Evolutionary conservation across 1,140 invertebrate species (phyloP).

Genomic region (Ephestia elutella): DNA sequence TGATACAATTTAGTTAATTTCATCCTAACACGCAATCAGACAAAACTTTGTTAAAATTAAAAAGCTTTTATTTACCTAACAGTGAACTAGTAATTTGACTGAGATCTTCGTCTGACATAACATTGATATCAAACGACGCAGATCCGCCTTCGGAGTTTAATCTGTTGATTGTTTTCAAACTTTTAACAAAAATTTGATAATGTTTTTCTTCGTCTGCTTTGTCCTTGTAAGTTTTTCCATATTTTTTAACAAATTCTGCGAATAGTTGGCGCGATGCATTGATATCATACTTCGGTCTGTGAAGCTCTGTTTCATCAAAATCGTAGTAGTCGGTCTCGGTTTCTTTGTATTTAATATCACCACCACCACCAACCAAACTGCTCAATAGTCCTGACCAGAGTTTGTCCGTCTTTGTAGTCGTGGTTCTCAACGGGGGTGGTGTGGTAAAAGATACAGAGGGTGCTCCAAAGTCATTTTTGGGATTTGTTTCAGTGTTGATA

Average conservation of each 20-base stretch:
- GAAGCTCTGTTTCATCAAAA: not conserved
- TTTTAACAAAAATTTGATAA: slow-evolving; percentile 40
- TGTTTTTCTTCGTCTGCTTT: slow-evolving; percentile 33
- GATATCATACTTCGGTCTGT: not conserved
- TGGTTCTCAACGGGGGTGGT: too few relatives aligned
- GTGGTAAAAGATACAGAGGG: too few relatives aligned
- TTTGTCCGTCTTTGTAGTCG: too few relatives aligned
- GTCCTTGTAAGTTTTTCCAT: slow-evolving; percentile 40
- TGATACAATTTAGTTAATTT: too few relatives aligned
- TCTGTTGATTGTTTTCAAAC: slow-evolving; percentile 45
- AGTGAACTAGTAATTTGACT: too few relatives aligned
- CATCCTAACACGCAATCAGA: too few relatives aligned
- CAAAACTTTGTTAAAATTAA: too few relatives aligned
- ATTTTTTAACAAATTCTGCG: slow-evolving; percentile 39
- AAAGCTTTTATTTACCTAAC: too few relatives aligned
- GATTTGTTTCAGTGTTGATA: not conserved
- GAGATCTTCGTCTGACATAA: slow-evolving; percentile 42
- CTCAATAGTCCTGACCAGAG: not conserved
- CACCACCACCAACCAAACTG: not conserved
- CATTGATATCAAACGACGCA: slow-evolving; percentile 36
- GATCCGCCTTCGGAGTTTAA: slow-evolving; percentile 31
- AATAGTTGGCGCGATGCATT: slow-evolving; percentile 23
- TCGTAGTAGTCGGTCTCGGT: not conserved
- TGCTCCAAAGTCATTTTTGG: not conserved
- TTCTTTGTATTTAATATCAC: not conserved